These are phyloP conservation scores for Nyctalus aviator DNA, from an alignment of 2,797 vertebrate species.

Conservation along the genomic window DNA sequence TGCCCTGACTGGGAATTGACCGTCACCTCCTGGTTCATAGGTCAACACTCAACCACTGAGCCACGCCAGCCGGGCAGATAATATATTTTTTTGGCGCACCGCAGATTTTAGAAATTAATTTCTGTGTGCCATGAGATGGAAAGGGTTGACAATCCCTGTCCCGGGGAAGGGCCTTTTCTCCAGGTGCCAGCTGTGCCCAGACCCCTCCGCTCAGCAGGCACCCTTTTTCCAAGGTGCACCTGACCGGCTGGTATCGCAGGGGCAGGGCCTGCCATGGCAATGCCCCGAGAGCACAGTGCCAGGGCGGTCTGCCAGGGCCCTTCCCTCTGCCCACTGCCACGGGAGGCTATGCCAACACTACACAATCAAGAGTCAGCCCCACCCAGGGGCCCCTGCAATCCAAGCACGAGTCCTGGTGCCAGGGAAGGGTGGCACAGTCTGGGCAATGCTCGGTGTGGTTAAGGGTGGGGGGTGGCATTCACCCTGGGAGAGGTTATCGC, in stretches of 20 bases:
- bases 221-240: neutral
- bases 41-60: too few species aligned
- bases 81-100: neutral
- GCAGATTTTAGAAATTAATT: neutral
- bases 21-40: too few species aligned
- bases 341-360: neutral
- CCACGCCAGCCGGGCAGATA: too few species aligned
- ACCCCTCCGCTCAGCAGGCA: neutral
- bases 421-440: neutral
- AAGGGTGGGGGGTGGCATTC: neutral
- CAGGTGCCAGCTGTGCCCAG: neutral
- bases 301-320: neutral
- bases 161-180: neutral
- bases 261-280: neutral
- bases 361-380: neutral
- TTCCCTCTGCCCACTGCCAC: neutral
- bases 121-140: neutral
- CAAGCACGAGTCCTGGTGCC: neutral
- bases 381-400: constrained; percentile 6
- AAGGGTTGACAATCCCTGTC: neutral
- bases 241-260: neutral
- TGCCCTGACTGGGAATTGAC: too few species aligned
- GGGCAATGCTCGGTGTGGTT: neutral
- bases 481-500: neutral
- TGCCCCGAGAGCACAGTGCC: neutral